Evolutionary conservation across 2,113 vertebrate species (phyloP), one percentile per base, ranked within the genome.

Genomic region (Urocynchramus pylzowi): DNA sequence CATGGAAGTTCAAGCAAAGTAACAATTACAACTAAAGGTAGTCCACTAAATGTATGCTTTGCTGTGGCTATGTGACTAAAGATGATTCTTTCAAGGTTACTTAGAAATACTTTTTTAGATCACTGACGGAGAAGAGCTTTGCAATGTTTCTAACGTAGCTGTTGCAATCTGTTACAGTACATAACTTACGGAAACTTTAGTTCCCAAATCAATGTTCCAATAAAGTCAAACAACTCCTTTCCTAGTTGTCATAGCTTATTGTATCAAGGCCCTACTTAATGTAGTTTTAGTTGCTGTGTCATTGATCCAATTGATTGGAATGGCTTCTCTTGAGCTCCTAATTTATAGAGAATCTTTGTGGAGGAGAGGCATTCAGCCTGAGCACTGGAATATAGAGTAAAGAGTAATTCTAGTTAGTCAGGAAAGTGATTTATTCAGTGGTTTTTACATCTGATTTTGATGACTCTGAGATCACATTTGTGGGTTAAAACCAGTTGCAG

Each of bases 301-400:
- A 95, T 91, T 95, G 92, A 95, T 92, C 73, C 71, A 87, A 89
- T 89, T 95, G 86, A 90, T 78, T 89, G 61, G 65, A 92, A 87
- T 64, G 28, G n/a, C 61, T 95, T 86, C 64, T 92, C 47, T 60
- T 70, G 77, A 79, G 70, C 30, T 87, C 84, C 92, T 89, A 91
- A 73, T 69, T 67, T 83, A 80, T 27, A 49, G 27, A 49, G 74
- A 45, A 61, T 76, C 63, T 74, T 87, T 76, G 61, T 73, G 39
- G 53, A 89, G n/a, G 47, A 93, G 57, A 87, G 6, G 19, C 37
- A 50, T 71, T 91, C 39, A 89, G 42, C 22, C 56, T 67, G n/a
- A 53, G 20, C 17, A 39, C 52, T 49, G 24, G 37, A 78, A 64
- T 64, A 75, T 14, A 50, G 18, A 44, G 16, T 45, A 67, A 89